Conservation (phyloP, 2,797 vertebrate species). For the Sebastes diaconus region DNA sequence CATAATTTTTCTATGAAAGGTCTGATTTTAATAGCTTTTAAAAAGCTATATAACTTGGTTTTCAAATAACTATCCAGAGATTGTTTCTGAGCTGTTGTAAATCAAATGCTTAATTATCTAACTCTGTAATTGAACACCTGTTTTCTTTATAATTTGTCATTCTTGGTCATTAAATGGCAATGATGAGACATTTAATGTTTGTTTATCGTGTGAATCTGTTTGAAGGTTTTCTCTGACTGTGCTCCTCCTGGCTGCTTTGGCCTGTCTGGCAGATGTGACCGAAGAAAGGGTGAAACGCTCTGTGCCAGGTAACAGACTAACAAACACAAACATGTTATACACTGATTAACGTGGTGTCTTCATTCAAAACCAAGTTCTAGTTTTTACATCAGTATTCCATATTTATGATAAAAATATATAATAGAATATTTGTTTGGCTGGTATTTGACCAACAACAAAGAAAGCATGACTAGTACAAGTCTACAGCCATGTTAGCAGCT, state of each 20-base stretch:
- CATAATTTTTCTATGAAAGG: background rate
- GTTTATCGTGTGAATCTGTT: background rate
- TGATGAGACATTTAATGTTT: background rate
- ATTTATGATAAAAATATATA: background rate
- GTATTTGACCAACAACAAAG: background rate
- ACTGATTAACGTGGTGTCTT: background rate
- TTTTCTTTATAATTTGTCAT: background rate
- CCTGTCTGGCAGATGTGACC: conserved; percentile 41
- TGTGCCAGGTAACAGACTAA: conserved; percentile 45
- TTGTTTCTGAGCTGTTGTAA: background rate
- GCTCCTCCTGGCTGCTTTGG: conserved; percentile 45
- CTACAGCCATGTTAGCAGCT: background rate
- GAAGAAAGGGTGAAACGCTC: conserved; percentile 17
- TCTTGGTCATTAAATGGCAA: background rate
- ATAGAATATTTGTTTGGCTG: background rate
- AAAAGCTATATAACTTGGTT: background rate
- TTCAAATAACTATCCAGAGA: background rate
- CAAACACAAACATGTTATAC: background rate
- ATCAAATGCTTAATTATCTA: background rate
- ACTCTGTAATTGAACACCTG: background rate
- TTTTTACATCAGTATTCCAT: background rate
- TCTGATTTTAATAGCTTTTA: background rate
- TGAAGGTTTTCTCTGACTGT: conserved; percentile 59
- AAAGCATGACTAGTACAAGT: background rate
- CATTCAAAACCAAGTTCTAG: background rate